phyloP scores from a whole-genome alignment of 2,888 invertebrate genomes.

The Tipula confusa region DNA sequence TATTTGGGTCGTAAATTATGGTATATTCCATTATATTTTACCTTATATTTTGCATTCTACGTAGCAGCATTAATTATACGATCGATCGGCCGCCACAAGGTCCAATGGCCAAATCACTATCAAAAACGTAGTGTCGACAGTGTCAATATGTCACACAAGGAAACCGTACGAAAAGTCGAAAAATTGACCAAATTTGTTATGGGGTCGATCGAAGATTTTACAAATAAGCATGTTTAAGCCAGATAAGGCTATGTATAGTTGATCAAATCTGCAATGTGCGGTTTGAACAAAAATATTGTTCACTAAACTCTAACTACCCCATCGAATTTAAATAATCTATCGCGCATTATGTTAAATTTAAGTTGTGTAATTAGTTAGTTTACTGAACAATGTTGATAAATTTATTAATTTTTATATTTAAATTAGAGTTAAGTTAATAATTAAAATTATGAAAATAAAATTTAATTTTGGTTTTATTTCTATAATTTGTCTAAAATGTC shows the following conservation, averaged over 20 bases:
- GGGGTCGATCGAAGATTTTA: slow-evolving; percentile 47
- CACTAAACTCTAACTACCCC: slow-evolving; percentile 8
- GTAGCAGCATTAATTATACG: slow-evolving; percentile 62
- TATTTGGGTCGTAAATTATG: slow-evolving; percentile 65
- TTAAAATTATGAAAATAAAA: too few species aligned
- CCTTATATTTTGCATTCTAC: slow-evolving; percentile 59
- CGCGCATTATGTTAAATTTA: not conserved
- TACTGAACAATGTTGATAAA: not conserved
- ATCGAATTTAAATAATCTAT: not conserved
- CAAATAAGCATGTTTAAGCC: slow-evolving; percentile 40
- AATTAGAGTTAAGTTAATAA: not conserved
- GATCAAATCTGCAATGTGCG: not conserved
- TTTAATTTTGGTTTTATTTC: not conserved
- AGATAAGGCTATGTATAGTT: too few species aligned
- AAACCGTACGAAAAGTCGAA: slow-evolving; percentile 43
- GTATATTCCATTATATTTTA: slow-evolving; percentile 68
- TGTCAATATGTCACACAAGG: slow-evolving; percentile 38
- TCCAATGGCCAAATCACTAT: slow-evolving; percentile 46
- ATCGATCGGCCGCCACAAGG: slow-evolving; percentile 63
- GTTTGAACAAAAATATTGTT: not conserved
- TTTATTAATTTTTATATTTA: not conserved
- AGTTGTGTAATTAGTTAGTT: not conserved
- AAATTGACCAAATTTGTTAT: slow-evolving; percentile 45
- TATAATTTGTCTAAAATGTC: not conserved
- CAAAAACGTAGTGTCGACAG: slow-evolving; percentile 39